A percentile compares a stretch with the other conserved stretches of the same genome.
phyloP scores from a whole-genome alignment of 2,888 invertebrate species.

The Oscheius sp. region DNA sequence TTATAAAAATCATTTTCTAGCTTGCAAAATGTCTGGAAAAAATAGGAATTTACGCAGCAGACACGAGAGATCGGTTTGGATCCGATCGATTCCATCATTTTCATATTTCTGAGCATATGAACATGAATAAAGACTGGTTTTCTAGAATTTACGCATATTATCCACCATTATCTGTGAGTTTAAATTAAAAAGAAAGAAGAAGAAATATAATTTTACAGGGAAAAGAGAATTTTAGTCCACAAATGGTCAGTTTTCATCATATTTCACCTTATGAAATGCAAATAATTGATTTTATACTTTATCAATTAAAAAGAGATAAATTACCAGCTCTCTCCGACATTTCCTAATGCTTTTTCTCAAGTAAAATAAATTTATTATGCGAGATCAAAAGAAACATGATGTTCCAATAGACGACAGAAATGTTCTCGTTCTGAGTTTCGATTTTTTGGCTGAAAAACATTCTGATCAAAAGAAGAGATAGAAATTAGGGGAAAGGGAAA shows the following conservation, averaged over 20 bases:
- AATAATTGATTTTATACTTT: conserved; percentile 54
- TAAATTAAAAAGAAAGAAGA: background rate
- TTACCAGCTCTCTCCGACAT: too few species aligned
- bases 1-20: conserved; percentile 40
- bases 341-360: background rate
- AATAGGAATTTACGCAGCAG: conserved; percentile 59
- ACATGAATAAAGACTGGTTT: conserved; percentile 49
- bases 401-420: background rate
- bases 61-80: conserved; percentile 58
- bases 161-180: conserved; percentile 41
- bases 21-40: conserved; percentile 59
- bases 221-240: conserved; percentile 57
- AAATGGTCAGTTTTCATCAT: conserved; percentile 65
- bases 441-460: conserved; percentile 8
- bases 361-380: background rate
- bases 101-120: conserved; percentile 57
- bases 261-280: conserved; percentile 67
- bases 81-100: conserved; percentile 63
- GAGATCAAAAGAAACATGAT: conserved; percentile 1
- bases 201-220: conserved; percentile 29
- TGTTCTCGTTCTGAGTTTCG: background rate
- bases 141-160: conserved; percentile 51
- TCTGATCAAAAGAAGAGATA: background rate
- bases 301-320: background rate
- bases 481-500: background rate